Percentiles rank a stretch among this genome's conserved stretches.
Conservation (phyloP, 2,888 invertebrate genomes). For the Scaptomyza parva region DNA sequence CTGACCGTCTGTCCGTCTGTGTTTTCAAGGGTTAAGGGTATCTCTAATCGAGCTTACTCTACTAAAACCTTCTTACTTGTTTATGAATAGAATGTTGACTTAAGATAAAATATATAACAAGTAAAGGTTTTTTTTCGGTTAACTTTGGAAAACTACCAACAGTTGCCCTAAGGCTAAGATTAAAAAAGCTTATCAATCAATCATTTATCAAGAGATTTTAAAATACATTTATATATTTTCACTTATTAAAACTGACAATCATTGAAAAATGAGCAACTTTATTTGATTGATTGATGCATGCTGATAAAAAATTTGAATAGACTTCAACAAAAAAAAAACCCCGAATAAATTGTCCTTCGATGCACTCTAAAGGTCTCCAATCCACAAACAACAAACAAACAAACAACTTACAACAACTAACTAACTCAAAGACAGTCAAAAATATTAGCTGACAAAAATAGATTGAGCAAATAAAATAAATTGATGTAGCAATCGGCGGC, state of each 20-base stretch:
- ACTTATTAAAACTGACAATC: not conserved
- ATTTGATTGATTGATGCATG: constrained; percentile 11
- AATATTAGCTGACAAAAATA: constrained; percentile 59
- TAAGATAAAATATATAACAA: too few relatives aligned
- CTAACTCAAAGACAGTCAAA: too few relatives aligned
- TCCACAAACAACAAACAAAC: constrained; percentile 39
- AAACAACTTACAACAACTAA: too few relatives aligned
- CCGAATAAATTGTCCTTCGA: constrained; percentile 51
- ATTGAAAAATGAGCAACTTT: not conserved
- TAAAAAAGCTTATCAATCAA: not conserved
- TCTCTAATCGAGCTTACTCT: too few relatives aligned
- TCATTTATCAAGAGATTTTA: not conserved
- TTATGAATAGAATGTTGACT: too few relatives aligned
- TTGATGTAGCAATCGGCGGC: constrained; percentile 55
- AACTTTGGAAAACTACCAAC: too few relatives aligned
- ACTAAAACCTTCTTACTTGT: too few relatives aligned
- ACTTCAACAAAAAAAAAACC: not conserved
- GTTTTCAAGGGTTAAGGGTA: too few relatives aligned
- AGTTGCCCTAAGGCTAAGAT: not conserved
- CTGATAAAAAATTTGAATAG: constrained; percentile 35
- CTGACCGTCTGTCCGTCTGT: too few relatives aligned
- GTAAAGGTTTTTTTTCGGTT: too few relatives aligned
- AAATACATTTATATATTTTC: too few relatives aligned
- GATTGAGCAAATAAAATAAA: constrained; percentile 64
- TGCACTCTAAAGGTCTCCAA: constrained; percentile 28